A percentile compares a stretch with the other conserved stretches of the same genome.
These are phyloP conservation scores for Pterostichus niger DNA, from an alignment of 2,888 invertebrate species.

Conservation along the genomic window DNA sequence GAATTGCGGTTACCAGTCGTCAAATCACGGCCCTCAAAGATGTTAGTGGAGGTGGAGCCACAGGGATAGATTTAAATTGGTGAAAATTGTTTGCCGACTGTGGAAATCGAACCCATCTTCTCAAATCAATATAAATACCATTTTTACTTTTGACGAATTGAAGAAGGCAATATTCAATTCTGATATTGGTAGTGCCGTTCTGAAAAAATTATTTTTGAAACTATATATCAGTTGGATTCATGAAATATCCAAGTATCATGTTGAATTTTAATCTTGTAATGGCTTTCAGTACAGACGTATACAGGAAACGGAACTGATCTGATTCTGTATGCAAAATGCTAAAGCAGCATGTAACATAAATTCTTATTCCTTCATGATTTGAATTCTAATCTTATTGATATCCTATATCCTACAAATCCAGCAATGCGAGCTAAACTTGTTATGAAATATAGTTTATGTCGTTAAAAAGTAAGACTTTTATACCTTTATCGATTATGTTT, in stretches of 20 bases:
- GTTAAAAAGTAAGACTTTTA: too few relatives aligned
- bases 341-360: conserved; percentile 20
- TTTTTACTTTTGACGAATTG: too few relatives aligned
- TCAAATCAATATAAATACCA: too few relatives aligned
- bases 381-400: conserved; percentile 35
- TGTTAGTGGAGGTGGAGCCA: too few relatives aligned
- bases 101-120: too few relatives aligned
- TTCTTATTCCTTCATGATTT: conserved; percentile 34
- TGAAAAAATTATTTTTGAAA: not conserved
- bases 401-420: not conserved
- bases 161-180: not conserved
- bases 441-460: not conserved
- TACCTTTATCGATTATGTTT: too few relatives aligned
- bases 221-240: conserved; percentile 13
- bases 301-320: not conserved
- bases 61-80: too few relatives aligned
- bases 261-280: conserved; percentile 50
- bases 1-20: too few relatives aligned
- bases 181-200: too few relatives aligned
- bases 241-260: conserved; percentile 34
- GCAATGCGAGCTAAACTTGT: not conserved
- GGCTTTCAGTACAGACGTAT: conserved; percentile 6
- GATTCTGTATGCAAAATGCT: conserved; percentile 43
- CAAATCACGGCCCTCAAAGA: too few relatives aligned
- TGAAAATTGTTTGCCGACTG: too few relatives aligned